Evolutionary conservation across 2,797 vertebrate genomes (phyloP).

Genomic region (Alauda arvensis): DNA sequence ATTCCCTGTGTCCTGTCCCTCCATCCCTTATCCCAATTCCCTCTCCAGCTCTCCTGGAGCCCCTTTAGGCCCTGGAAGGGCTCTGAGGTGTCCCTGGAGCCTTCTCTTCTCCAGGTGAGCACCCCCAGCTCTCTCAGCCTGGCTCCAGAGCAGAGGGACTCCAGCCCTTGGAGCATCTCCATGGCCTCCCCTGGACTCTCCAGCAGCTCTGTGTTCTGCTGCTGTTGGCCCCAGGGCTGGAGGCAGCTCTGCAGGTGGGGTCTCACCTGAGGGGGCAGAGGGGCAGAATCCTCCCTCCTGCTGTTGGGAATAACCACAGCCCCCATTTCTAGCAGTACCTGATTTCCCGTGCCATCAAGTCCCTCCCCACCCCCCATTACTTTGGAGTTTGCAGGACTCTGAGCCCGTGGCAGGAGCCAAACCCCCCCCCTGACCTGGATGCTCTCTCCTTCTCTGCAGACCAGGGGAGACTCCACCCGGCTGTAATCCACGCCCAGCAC

Average conservation of each 20-base stretch:
- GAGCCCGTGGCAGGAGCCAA: background rate
- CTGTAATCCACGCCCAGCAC: conserved; percentile 74
- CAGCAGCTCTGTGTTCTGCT: background rate
- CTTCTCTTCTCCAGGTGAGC: background rate
- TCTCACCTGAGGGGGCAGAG: background rate
- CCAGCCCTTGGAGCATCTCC: background rate
- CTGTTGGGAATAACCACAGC: background rate
- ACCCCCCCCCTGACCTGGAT: conserved; percentile 70
- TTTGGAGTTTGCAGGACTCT: background rate
- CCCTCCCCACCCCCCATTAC: background rate
- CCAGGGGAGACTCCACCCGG: conserved; percentile 68
- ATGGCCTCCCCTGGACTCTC: background rate
- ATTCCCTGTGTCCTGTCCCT: background rate
- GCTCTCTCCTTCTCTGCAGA: conserved; percentile 80
- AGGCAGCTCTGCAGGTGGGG: background rate
- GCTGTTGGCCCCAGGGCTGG: background rate
- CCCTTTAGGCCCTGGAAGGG: background rate
- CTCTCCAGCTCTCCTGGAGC: background rate
- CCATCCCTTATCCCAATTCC: background rate
- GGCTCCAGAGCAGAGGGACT: background rate
- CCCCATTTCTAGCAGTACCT: background rate
- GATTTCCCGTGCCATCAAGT: background rate
- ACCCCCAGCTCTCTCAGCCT: background rate
- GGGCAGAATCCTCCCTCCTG: background rate
- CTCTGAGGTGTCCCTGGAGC: background rate